Base-by-base conservation (phyloP, 2,888 invertebrate species). In the Lithophane leautieri region DNA sequence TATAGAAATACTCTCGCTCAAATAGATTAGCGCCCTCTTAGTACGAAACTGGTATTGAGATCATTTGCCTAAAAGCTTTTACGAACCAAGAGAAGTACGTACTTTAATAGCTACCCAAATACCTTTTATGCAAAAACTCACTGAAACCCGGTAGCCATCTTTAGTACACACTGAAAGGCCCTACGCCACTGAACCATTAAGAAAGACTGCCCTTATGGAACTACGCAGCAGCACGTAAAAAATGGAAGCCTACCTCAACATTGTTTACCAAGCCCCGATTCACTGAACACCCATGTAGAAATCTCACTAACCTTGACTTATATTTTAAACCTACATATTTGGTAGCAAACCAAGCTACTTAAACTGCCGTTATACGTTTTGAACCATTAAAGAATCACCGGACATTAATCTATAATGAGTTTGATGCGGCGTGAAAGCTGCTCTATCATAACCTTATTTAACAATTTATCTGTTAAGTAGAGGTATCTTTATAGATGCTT, bases 401-500 rank as follows among this genome's bases (percentile, higher is more conserved):
- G 74, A 77, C 80, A 52, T 77, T 76, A 84, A 86, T 86, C 84
- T 87, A 14, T 70, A 86, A 72, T 65, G 63, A 54, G 70, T 40
- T 73, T 75, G 82, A 87, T 78, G 61, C 40, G 69, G 70, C 76
- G 78, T 70, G 72, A 76, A 70, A 74, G 85, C 72, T 72, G 62
- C 28, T 71, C 76, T n/a, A 50, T 76, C 82, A 68, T 75, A 76
- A 86, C 82, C 86, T 87, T 68, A 69, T 84, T 70, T 70, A 86
- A 86, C 68, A 58, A 72, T 62, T 72, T 79, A 79, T 65, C 52
- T 79, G 68, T 81, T 73, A 34, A 76, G 56, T 58, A 52, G 16
- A 34, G 1, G 7, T 42, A 42, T 14, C 16, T 68, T 16, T 67
- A 34, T 76, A 16, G 42, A 22, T 76, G 1, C 11, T 47, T 73